These are phyloP conservation scores for Tinamus guttatus DNA, from an alignment of 2,113 vertebrate species.

Conservation along the genomic window DNA sequence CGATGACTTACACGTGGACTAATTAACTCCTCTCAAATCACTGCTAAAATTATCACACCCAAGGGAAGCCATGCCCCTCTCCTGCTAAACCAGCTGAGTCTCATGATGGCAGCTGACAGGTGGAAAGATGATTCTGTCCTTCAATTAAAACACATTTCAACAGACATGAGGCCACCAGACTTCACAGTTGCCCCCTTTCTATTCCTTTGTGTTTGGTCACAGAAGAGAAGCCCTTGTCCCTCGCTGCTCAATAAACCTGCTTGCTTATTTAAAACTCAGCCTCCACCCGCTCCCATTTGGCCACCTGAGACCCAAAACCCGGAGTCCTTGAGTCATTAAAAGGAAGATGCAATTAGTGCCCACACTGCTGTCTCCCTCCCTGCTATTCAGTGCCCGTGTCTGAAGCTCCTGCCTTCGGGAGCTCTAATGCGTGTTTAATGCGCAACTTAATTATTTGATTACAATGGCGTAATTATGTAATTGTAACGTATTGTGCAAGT, in stretches of 20 bases:
- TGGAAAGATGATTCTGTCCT: background rate
- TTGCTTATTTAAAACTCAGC: constrained; percentile 58
- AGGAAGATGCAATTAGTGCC: constrained; percentile 65
- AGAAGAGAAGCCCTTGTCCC: background rate
- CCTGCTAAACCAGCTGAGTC: background rate
- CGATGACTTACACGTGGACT: accelerated
- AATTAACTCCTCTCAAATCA: background rate
- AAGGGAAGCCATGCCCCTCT: background rate
- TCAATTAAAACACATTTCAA: background rate
- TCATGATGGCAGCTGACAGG: background rate
- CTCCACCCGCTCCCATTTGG: constrained; percentile 37
- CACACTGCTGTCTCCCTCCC: constrained; percentile 42
- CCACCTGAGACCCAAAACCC: constrained; percentile 51
- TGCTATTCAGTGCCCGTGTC: constrained; percentile 51
- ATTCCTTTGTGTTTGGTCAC: background rate
- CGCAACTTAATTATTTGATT: constrained; percentile 88
- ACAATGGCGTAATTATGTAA: constrained; percentile 84
- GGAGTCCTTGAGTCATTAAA: constrained; percentile 41
- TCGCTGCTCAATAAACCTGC: background rate
- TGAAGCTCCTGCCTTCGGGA: constrained; percentile 75
- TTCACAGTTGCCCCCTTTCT: background rate
- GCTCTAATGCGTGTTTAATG: constrained; percentile 83
- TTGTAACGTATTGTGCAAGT: constrained; percentile 81
- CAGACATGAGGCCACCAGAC: background rate
- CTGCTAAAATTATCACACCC: background rate